phyloP scores from a whole-genome alignment of 2,888 invertebrate species.

The Leptogaster cylindrica region DNA sequence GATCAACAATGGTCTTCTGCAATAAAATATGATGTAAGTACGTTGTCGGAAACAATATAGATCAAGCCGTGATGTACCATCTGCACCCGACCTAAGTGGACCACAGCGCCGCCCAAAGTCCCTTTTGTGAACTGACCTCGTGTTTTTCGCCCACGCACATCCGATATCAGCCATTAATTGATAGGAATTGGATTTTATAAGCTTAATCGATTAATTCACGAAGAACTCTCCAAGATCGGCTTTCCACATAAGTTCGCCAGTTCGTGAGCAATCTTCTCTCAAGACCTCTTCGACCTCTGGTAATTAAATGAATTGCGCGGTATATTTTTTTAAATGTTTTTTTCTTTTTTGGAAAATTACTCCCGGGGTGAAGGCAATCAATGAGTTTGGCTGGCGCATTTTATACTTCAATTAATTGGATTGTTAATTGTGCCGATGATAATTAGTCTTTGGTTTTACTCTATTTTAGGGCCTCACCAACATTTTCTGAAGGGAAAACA shows the following conservation, averaged over 20 bases:
- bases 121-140: background rate
- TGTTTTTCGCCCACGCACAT: constrained; percentile 21
- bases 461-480: too few species aligned
- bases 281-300: constrained; percentile 7
- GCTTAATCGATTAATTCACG: constrained; percentile 39
- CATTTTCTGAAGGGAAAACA: too few species aligned
- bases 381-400: background rate
- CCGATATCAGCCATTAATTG: constrained; percentile 35
- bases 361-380: constrained; percentile 1
- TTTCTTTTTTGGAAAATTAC: constrained; percentile 7
- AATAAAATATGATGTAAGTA: too few species aligned
- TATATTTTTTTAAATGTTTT: too few species aligned
- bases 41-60: too few species aligned
- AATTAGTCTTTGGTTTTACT: too few species aligned
- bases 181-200: constrained; percentile 38
- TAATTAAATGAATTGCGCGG: constrained; percentile 36
- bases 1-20: too few species aligned
- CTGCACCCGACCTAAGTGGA: too few species aligned
- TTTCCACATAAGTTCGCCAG: background rate
- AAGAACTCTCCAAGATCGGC: too few species aligned
- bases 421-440: constrained; percentile 16
- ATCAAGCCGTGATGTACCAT: too few species aligned
- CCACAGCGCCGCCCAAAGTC: background rate
- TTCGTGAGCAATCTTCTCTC: constrained; percentile 15
- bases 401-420: constrained; percentile 14